Conservation (phyloP, 2,888 invertebrate species). For the Meiosimyza decipiens region DNA sequence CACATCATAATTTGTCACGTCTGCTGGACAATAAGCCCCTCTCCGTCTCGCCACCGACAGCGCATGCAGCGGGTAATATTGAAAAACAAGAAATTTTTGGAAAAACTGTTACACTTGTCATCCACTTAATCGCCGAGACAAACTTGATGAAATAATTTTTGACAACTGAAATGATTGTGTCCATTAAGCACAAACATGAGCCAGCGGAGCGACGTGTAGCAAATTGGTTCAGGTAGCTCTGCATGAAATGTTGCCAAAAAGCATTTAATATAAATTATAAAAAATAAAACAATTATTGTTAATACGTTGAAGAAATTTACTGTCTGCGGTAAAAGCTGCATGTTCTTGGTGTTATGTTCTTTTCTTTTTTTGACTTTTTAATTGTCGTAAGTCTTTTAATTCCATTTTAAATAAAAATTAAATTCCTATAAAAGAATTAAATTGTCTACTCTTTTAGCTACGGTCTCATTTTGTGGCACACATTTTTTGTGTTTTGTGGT, state of each 20-base stretch:
- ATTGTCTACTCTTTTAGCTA: background rate
- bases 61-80: too few species aligned
- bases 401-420: conserved; percentile 32
- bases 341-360: background rate
- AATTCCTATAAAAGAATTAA: conserved; percentile 29
- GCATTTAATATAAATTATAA: too few species aligned
- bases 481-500: background rate
- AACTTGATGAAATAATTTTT: conserved; percentile 29
- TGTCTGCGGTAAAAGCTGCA: background rate
- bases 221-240: background rate
- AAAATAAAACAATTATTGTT: too few species aligned
- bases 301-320: background rate
- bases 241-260: too few species aligned
- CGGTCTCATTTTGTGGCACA: conserved; percentile 9
- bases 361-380: background rate
- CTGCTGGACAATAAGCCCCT: background rate
- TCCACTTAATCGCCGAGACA: conserved; percentile 21
- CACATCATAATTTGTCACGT: conserved; percentile 32
- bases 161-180: conserved; percentile 28
- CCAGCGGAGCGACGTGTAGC: background rate
- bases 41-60: too few species aligned
- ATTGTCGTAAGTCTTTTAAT: conserved; percentile 17
- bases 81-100: too few species aligned
- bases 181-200: conserved; percentile 10
- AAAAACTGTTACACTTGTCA: conserved; percentile 10